Percentiles rank a stretch among this genome's conserved stretches.
Conservation (phyloP, 2,888 invertebrate species). For the Rhyacophila evoluta region DNA sequence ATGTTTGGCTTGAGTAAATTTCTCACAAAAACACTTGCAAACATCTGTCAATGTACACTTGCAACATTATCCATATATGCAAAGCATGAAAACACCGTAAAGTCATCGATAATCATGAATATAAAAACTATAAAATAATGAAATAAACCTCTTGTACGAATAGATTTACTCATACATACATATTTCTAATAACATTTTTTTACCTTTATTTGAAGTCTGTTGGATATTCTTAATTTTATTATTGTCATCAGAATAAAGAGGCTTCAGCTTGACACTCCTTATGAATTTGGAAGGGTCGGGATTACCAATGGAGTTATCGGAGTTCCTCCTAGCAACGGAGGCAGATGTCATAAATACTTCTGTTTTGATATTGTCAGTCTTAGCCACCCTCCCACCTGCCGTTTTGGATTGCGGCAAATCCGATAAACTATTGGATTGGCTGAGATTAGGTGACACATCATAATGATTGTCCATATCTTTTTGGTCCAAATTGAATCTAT, state of each 20-base stretch:
- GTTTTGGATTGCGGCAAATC: slow-evolving; percentile 65
- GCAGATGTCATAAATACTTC: not conserved
- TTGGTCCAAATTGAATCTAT: slow-evolving; percentile 58
- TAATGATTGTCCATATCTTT: slow-evolving; percentile 50
- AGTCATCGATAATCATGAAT: too few relatives aligned
- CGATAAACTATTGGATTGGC: slow-evolving; percentile 66
- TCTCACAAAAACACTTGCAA: too few relatives aligned
- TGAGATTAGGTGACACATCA: slow-evolving; percentile 64
- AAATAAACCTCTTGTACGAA: too few relatives aligned
- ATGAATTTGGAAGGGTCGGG: slow-evolving; percentile 41
- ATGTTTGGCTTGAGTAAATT: too few relatives aligned
- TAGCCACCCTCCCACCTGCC: not conserved
- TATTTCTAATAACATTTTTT: not conserved
- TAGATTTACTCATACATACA: too few relatives aligned
- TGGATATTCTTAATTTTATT: slow-evolving; percentile 33
- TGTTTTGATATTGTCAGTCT: not conserved
- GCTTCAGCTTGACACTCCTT: slow-evolving; percentile 46
- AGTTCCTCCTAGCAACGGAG: slow-evolving; percentile 45
- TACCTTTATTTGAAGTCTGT: slow-evolving; percentile 3
- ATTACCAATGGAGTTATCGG: slow-evolving; percentile 46
- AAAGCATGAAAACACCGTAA: too few relatives aligned
- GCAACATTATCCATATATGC: too few relatives aligned
- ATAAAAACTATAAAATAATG: too few relatives aligned
- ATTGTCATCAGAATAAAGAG: slow-evolving; percentile 48
- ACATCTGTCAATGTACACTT: too few relatives aligned